Percentiles rank a stretch among this genome's conserved stretches.
These are phyloP conservation scores for Calameuta idolon DNA, from an alignment of 2,888 invertebrate species.

Conservation along the genomic window DNA sequence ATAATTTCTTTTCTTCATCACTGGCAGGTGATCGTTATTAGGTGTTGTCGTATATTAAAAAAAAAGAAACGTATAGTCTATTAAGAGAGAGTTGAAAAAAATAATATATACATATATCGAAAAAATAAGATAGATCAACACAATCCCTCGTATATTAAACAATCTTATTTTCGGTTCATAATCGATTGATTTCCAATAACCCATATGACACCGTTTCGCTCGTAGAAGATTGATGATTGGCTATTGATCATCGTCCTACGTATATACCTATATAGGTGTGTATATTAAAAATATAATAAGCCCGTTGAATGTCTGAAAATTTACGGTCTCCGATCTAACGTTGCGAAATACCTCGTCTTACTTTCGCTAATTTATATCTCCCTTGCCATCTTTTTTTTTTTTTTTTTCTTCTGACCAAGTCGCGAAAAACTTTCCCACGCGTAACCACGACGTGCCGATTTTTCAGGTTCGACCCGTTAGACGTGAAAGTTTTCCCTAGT, in stretches of 20 bases:
- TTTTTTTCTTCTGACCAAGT: neutral
- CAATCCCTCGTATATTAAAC: neutral
- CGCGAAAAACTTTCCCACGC: neutral
- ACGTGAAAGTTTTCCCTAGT: neutral
- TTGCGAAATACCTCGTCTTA: neutral
- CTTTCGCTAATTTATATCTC: neutral
- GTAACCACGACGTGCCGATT: neutral
- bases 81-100: conserved; percentile 9
- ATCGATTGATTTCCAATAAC: neutral
- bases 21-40: neutral
- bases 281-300: neutral
- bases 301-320: neutral
- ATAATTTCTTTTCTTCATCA: neutral
- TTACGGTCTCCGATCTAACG: neutral
- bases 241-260: neutral
- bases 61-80: neutral
- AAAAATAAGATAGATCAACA: neutral
- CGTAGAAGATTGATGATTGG: neutral
- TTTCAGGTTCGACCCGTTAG: neutral
- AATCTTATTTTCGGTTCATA: neutral
- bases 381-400: neutral
- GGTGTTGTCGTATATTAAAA: neutral
- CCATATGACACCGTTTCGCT: neutral
- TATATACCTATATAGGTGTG: neutral
- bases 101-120: neutral